Conservation (phyloP, 2,888 invertebrate species). For the Neoitamus cyanurus region DNA sequence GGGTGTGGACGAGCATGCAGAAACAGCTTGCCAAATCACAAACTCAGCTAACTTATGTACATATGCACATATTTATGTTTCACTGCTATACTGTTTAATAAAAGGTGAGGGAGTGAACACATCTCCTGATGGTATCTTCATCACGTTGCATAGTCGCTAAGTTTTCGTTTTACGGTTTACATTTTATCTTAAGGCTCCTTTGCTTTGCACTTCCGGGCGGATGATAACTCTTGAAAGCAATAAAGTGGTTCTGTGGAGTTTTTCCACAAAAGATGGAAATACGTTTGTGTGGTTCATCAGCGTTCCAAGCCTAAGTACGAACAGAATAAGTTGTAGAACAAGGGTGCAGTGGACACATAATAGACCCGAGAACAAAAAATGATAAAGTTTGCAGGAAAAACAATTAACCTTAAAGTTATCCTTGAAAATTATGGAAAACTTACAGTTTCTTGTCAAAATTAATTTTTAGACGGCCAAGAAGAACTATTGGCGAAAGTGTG, state of each 20-base stretch:
- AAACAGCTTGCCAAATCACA: not conserved
- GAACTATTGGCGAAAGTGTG: not conserved
- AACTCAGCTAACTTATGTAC: not conserved
- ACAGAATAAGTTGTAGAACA: not conserved
- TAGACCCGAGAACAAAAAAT: constrained; percentile 7
- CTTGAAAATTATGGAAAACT: constrained; percentile 29
- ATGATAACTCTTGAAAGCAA: not conserved
- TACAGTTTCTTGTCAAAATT: constrained; percentile 42
- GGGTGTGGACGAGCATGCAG: not conserved
- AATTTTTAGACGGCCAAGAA: constrained; percentile 30
- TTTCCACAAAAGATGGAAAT: not conserved
- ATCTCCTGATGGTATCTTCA: not conserved
- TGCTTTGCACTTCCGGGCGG: not conserved
- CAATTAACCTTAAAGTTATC: constrained; percentile 44
- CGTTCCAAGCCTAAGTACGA: not conserved
- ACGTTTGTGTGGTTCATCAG: not conserved
- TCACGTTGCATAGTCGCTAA: constrained; percentile 1
- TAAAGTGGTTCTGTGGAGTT: not conserved
- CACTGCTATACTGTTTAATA: not conserved
- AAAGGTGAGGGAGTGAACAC: not conserved
- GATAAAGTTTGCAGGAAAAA: constrained; percentile 35
- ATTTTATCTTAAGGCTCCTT: not conserved
- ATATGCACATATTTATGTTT: no score
- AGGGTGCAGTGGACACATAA: not conserved
- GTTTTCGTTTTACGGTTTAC: not conserved